Evolutionary conservation across 1,140 invertebrate species (phyloP).

Genomic region (Anthonomus grandis): DNA sequence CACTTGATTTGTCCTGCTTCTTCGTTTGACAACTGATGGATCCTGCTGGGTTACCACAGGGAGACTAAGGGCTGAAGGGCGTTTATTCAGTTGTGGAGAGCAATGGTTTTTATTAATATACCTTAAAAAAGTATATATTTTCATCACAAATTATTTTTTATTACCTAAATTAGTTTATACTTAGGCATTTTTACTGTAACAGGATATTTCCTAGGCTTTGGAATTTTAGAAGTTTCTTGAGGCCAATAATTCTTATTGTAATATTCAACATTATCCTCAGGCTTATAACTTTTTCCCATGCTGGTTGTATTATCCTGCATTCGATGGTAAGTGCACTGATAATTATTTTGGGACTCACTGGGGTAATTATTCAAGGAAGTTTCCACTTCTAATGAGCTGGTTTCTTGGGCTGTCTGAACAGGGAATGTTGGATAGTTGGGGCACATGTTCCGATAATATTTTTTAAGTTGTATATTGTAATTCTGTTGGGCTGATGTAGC

Average conservation of each 20-base stretch:
- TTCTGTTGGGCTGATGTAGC: no score
- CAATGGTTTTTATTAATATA: constrained; percentile 20
- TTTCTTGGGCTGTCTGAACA: no score
- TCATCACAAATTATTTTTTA: background rate
- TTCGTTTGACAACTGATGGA: constrained; percentile 25
- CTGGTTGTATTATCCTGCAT: background rate
- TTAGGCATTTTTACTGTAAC: constrained; percentile 16
- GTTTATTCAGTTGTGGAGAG: constrained; percentile 28
- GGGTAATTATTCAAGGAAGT: background rate
- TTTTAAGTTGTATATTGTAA: no score
- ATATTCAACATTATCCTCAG: background rate
- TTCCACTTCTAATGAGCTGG: background rate
- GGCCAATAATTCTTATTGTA: background rate
- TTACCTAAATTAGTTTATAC: background rate
- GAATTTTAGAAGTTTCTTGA: background rate
- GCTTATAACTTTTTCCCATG: background rate
- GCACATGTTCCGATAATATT: no score
- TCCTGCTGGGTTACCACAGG: constrained; percentile 40
- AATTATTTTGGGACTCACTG: background rate
- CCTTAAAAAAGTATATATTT: constrained; percentile 23
- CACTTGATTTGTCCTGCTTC: constrained; percentile 16
- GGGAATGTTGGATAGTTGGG: no score
- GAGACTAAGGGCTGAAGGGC: constrained; percentile 39
- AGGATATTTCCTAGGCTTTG: background rate
- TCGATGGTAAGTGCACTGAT: background rate